A percentile compares a stretch with the other conserved stretches of the same genome.
Conservation (phyloP, 2,797 vertebrate species). For the Vireo griseus region DNA sequence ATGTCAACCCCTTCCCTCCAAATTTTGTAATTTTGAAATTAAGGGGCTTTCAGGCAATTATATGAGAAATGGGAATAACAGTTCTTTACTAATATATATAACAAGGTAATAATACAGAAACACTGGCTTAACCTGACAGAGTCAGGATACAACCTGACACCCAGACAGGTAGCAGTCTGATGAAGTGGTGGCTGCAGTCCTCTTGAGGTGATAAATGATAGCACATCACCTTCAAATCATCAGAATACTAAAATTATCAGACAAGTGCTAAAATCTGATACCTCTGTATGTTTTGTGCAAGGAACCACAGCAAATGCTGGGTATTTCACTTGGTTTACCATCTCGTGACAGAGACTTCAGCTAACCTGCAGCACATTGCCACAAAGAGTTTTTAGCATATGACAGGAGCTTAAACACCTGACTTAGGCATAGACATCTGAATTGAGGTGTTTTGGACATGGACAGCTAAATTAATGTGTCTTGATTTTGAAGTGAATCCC, state of each 20-base stretch:
- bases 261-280: not conserved
- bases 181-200: no score
- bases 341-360: not conserved
- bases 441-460: not conserved
- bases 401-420: not conserved
- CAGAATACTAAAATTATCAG: not conserved
- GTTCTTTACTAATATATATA: no score
- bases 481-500: not conserved
- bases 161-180: no score
- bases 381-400: not conserved
- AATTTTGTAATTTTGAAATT: no score
- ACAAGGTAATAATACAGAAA: no score
- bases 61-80: no score
- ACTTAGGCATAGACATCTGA: fast-evolving
- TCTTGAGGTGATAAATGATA: not conserved
- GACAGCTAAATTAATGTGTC: not conserved
- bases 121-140: no score
- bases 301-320: not conserved
- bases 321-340: not conserved
- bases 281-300: not conserved
- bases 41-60: no score
- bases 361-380: fast-evolving
- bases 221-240: not conserved
- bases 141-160: no score
- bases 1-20: no score